phyloP scores from a whole-genome alignment of 2,888 invertebrate genomes.

The Pteria penguin region DNA sequence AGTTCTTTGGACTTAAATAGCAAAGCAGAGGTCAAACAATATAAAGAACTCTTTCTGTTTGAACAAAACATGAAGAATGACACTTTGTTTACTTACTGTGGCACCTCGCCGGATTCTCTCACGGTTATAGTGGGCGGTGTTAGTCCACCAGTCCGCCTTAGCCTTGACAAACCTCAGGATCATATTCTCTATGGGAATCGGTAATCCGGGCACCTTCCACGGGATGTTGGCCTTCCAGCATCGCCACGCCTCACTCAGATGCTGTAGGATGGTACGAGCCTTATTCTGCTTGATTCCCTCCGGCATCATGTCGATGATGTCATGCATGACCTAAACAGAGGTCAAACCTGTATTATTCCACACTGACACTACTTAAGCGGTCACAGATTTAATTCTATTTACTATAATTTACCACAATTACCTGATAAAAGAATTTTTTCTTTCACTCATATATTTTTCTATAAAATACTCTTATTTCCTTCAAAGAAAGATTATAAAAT shows the following conservation, averaged over 20 bases:
- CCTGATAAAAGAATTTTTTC: no score
- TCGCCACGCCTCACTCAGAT: slow-evolving; percentile 99
- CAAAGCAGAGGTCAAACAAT: no score
- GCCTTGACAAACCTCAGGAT: slow-evolving; percentile 99
- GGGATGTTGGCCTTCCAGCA: slow-evolving; percentile 99
- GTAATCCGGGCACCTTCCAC: slow-evolving; percentile 99
- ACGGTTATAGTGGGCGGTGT: slow-evolving; percentile 99
- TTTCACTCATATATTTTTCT: no score
- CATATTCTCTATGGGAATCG: slow-evolving; percentile 99
- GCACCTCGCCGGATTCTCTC: slow-evolving; percentile 99
- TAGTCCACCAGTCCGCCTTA: slow-evolving; percentile 99
- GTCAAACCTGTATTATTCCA: no score
- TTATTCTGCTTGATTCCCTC: slow-evolving; percentile 99
- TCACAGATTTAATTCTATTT: no score
- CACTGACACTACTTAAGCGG: no score
- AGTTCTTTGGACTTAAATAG: no score
- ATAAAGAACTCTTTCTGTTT: no score
- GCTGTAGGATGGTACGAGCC: slow-evolving; percentile 98
- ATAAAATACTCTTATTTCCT: no score
- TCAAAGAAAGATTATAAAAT: no score
- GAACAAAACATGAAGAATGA: no score
- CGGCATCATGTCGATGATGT: slow-evolving; percentile 99
- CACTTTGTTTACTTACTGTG: slow-evolving; percentile 84
- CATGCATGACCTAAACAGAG: slow-evolving; percentile 85
- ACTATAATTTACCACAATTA: no score